Percentiles rank a stretch among this genome's conserved stretches.
phyloP scores from a whole-genome alignment of 2,888 invertebrate genomes.

The Meloe dianella region DNA sequence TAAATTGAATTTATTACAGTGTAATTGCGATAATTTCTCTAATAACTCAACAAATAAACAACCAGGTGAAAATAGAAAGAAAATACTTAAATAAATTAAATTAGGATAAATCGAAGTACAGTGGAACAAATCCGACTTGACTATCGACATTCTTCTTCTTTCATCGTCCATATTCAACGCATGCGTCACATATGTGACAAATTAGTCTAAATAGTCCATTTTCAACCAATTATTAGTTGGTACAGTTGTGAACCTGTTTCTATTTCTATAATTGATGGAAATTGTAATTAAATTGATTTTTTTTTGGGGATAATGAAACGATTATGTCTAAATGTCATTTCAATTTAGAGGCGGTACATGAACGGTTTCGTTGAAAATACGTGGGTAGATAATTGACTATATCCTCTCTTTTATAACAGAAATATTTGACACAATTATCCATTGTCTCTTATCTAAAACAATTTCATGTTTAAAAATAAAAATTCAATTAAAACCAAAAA shows the following conservation, averaged over 20 bases:
- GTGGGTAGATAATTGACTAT: slow-evolving; percentile 1
- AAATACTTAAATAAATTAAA: too few species aligned
- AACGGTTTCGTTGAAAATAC: background rate
- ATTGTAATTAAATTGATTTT: too few species aligned
- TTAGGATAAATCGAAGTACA: background rate
- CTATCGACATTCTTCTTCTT: too few species aligned
- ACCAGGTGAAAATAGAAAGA: background rate
- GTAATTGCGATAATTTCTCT: background rate
- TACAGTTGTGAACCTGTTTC: too few species aligned
- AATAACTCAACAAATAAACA: background rate
- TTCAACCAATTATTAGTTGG: too few species aligned
- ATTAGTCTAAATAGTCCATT: too few species aligned
- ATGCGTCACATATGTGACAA: too few species aligned
- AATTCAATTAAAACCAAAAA: background rate
- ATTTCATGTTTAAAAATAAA: background rate
- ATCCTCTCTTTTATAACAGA: background rate
- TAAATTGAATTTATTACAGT: background rate
- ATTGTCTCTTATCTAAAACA: background rate
- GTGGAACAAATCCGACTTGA: background rate
- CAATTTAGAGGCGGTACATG: background rate
- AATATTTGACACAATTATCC: slow-evolving; percentile 3
- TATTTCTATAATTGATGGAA: too few species aligned
- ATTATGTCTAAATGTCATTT: background rate
- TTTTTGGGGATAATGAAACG: too few species aligned
- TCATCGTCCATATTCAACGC: too few species aligned